phyloP scores from a whole-genome alignment of 2,113 vertebrate species.

The Caretta caretta region DNA sequence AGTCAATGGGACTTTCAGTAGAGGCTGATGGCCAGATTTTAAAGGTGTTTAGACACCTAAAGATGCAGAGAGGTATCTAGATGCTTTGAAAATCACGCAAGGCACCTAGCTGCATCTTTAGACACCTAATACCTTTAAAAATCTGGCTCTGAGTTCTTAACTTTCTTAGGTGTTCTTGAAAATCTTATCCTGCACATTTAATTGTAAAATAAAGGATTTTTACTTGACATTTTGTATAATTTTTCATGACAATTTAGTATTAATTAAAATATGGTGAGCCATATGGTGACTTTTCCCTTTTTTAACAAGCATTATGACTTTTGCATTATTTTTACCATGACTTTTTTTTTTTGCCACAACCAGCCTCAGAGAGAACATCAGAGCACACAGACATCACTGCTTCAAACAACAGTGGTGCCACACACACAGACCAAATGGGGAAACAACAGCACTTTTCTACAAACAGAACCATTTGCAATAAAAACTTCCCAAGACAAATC shows the following conservation, averaged over 20 bases:
- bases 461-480: neutral
- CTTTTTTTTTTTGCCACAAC: constrained; percentile 44
- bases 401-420: neutral
- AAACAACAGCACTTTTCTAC: neutral
- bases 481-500: neutral
- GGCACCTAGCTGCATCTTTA: neutral
- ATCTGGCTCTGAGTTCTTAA: neutral
- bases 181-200: constrained; percentile 41
- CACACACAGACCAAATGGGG: neutral
- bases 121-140: neutral
- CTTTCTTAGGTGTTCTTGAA: neutral
- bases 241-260: constrained; percentile 50
- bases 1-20: neutral
- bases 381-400: neutral
- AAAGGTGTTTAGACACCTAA: neutral
- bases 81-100: neutral
- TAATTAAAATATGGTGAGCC: constrained; percentile 70
- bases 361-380: neutral
- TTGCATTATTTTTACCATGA: constrained; percentile 1
- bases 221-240: constrained; percentile 46
- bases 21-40: neutral
- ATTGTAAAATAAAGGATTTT: constrained; percentile 57
- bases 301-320: constrained; percentile 63
- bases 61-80: neutral
- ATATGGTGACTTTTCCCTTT: constrained; percentile 54